phyloP scores from a whole-genome alignment of 2,888 invertebrate genomes.

The Clanis bilineata region DNA sequence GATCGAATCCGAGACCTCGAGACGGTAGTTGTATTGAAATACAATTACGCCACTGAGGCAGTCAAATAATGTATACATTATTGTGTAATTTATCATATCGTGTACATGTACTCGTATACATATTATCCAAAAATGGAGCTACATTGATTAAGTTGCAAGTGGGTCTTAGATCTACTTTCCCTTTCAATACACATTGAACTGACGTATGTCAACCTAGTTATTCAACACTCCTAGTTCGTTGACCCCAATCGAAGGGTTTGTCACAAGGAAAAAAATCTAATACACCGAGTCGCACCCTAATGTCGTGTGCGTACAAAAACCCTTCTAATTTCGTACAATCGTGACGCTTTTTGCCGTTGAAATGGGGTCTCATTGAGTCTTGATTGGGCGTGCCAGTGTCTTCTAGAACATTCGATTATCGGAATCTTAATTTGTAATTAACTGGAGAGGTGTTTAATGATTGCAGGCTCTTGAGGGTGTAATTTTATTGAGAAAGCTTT shows the following conservation, averaged over 20 bases:
- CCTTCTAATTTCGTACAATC: conserved; percentile 57
- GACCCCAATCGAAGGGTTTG: conserved; percentile 4
- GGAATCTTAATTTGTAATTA: conserved; percentile 5
- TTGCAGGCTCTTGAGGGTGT: background rate
- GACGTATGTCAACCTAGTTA: background rate
- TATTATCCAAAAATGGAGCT: background rate
- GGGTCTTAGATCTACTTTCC: background rate
- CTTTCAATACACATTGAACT: background rate
- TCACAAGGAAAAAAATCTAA: conserved; percentile 43
- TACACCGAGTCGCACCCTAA: conserved; percentile 48
- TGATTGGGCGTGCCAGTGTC: conserved; percentile 9
- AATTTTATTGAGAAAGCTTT: background rate
- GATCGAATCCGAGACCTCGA: too few species aligned
- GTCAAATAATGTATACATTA: too few species aligned
- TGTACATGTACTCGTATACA: too few species aligned
- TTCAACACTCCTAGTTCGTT: conserved; percentile 16
- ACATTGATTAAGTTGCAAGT: background rate
- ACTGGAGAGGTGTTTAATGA: conserved; percentile 20
- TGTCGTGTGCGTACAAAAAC: conserved; percentile 53
- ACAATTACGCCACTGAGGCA: too few species aligned
- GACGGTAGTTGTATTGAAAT: too few species aligned
- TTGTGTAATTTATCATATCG: too few species aligned
- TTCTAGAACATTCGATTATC: background rate
- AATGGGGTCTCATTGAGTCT: conserved; percentile 6
- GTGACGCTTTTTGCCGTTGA: conserved; percentile 14